Evolutionary conservation across 2,888 invertebrate species (phyloP).

Genomic region (Pristionchus maxplancki): DNA sequence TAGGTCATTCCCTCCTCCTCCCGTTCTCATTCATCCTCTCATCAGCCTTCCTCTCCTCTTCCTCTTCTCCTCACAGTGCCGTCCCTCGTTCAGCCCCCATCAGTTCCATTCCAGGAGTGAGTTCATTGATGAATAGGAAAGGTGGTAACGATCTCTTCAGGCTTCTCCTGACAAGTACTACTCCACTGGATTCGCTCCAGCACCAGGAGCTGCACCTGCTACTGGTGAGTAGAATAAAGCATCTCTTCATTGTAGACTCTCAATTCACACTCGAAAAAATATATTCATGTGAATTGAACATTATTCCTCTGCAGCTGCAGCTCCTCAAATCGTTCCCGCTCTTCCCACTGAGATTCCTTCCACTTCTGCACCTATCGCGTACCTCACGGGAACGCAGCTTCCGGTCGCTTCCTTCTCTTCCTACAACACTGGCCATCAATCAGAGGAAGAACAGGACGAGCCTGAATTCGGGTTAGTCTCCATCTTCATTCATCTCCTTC

Average conservation of each 20-base stretch:
- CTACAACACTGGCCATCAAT: neutral
- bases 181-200: conserved; percentile 48
- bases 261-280: neutral
- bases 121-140: neutral
- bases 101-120: neutral
- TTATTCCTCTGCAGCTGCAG: neutral
- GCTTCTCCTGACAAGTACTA: conserved; percentile 40
- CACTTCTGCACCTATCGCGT: conserved; percentile 17
- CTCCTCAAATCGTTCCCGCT: conserved; percentile 21
- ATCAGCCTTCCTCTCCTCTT: neutral
- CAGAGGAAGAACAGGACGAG: conserved; percentile 25
- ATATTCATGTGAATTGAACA: neutral
- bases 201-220: neutral
- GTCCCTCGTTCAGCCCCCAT: neutral
- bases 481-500: neutral
- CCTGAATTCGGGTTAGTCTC: conserved; percentile 4
- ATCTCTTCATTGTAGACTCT: neutral
- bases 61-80: neutral
- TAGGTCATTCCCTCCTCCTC: neutral
- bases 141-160: neutral
- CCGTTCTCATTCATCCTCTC: neutral
- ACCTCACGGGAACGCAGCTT: conserved; percentile 31
- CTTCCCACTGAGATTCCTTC: conserved; percentile 7
- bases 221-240: too few species aligned
- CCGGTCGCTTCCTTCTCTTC: conserved; percentile 32